phyloP scores from a whole-genome alignment of 2,888 invertebrate species.

The Euzetes globulus region DNA sequence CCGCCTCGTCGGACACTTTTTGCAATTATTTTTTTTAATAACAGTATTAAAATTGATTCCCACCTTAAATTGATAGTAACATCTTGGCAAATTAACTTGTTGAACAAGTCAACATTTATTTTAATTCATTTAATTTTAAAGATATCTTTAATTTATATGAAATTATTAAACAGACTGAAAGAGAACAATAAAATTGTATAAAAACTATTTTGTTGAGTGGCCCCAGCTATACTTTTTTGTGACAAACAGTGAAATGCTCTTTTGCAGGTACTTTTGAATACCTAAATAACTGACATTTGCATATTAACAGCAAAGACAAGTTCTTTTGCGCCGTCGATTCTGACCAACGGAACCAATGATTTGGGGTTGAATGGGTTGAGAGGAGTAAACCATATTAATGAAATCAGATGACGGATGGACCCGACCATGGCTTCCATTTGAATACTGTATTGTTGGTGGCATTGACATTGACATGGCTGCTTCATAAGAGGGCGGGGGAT shows the following conservation, averaged over 20 bases:
- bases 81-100: no score
- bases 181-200: no score
- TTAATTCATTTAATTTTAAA: no score
- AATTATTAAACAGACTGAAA: no score
- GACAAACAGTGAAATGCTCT: no score
- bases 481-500: slow-evolving; percentile 17
- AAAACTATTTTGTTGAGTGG: no score
- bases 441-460: neutral
- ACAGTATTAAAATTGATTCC: neutral
- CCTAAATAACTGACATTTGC: no score
- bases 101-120: no score
- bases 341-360: neutral
- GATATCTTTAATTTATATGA: no score
- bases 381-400: slow-evolving; percentile 5
- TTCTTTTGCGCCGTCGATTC: neutral
- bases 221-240: no score
- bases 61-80: no score
- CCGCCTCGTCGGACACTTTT: slow-evolving; percentile 42
- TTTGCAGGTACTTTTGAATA: no score
- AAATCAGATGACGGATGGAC: neutral
- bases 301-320: neutral
- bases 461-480: neutral
- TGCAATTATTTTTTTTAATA: neutral
- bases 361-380: neutral
- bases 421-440: neutral